Conservation (phyloP, 2,888 invertebrate species). For the Tetropium fuscum region DNA sequence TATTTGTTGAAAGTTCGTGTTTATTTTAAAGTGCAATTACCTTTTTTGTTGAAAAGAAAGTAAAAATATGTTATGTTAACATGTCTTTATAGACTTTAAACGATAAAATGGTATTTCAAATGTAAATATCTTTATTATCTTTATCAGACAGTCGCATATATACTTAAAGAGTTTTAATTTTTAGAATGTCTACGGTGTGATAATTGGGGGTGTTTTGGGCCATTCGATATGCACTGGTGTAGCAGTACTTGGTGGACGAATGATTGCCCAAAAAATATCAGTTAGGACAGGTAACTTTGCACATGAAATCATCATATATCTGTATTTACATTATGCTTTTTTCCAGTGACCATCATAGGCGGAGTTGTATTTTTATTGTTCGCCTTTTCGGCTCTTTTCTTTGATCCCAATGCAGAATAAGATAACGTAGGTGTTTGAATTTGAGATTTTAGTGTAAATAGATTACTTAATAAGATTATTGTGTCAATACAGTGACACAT, state of each 20-base stretch:
- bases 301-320: too few relatives aligned
- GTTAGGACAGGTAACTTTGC: slow-evolving; percentile 86
- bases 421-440: slow-evolving; percentile 9
- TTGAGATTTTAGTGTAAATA: background rate
- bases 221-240: slow-evolving; percentile 97
- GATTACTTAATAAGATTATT: slow-evolving; percentile 1
- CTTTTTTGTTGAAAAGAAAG: too few relatives aligned
- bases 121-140: too few relatives aligned
- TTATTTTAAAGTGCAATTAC: too few relatives aligned
- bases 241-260: slow-evolving; percentile 96
- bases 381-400: slow-evolving; percentile 91
- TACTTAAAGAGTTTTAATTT: slow-evolving; percentile 51
- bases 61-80: too few relatives aligned
- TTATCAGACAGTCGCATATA: too few relatives aligned
- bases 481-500: background rate
- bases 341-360: slow-evolving; percentile 95
- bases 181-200: slow-evolving; percentile 90
- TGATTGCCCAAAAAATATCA: slow-evolving; percentile 97
- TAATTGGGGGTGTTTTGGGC: slow-evolving; percentile 92
- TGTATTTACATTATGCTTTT: too few relatives aligned
- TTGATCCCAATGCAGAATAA: slow-evolving; percentile 74
- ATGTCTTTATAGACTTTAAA: too few relatives aligned
- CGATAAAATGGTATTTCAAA: too few relatives aligned
- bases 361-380: slow-evolving; percentile 96
- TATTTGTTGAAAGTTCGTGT: too few relatives aligned